A percentile compares a stretch with the other conserved stretches of the same genome.
These are phyloP conservation scores for Hirtodrosophila trivittata DNA, from an alignment of 2,888 invertebrate species.

Conservation along the genomic window DNA sequence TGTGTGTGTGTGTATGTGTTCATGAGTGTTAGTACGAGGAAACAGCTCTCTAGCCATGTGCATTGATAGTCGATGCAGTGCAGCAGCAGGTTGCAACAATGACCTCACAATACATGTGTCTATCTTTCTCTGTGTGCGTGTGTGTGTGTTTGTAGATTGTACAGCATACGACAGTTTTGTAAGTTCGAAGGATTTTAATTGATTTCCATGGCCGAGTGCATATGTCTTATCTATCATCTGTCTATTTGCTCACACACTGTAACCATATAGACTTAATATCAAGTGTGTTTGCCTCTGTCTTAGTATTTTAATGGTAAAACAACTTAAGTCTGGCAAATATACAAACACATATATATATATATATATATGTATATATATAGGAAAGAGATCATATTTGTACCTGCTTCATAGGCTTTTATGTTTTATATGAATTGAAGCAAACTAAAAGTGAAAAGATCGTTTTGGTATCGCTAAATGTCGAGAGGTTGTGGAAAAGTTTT, in stretches of 20 bases:
- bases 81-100: conserved; percentile 61
- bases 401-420: too few relatives aligned
- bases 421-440: too few relatives aligned
- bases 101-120: conserved; percentile 16
- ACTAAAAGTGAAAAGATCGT: too few relatives aligned
- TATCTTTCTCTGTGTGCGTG: not conserved
- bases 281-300: conserved; percentile 10
- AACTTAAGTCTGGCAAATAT: conserved; percentile 3
- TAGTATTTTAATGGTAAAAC: conserved; percentile 14
- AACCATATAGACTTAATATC: conserved; percentile 14
- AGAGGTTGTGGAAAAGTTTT: too few relatives aligned
- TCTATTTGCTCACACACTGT: conserved; percentile 44
- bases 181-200: conserved; percentile 78
- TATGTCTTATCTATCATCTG: conserved; percentile 68
- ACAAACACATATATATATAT: not conserved
- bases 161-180: conserved; percentile 44
- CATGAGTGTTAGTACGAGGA: conserved; percentile 20
- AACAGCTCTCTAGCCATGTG: conserved; percentile 53
- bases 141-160: conserved; percentile 6
- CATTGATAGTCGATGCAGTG: conserved; percentile 73
- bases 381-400: too few relatives aligned
- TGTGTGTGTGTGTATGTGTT: conserved; percentile 26
- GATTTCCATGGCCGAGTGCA: conserved; percentile 80
- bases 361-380: too few relatives aligned
- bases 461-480: too few relatives aligned